Conservation (phyloP, 2,113 vertebrate genomes). For the Cynopterus brachyotis region DNA sequence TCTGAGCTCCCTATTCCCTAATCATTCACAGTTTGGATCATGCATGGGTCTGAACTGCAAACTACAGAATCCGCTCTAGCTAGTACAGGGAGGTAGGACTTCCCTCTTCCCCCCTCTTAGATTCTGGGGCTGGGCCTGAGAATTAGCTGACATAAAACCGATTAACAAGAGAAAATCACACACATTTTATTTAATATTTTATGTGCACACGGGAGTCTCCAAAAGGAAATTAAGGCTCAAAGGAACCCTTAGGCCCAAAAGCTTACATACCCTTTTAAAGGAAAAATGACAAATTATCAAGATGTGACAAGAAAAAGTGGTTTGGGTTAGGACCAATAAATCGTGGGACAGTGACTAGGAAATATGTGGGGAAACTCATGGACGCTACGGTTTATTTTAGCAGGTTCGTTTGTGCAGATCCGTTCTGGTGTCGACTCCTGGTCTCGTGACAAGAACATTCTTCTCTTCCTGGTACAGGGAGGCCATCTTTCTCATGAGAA, state of each 20-base stretch:
- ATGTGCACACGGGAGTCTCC: not conserved
- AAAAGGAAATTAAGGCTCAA: not conserved
- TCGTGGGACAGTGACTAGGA: not conserved
- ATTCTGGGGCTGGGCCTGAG: not conserved
- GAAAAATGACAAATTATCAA: not conserved
- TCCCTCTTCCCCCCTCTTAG: not conserved
- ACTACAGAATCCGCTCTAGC: not conserved
- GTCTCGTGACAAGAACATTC: not conserved
- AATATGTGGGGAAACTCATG: not conserved
- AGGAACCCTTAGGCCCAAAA: not conserved
- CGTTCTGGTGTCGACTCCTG: not conserved
- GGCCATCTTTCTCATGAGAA: not conserved
- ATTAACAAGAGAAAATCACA: not conserved
- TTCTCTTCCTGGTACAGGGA: not conserved
- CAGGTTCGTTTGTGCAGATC: not conserved
- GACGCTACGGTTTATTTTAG: not conserved
- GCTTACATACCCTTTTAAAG: not conserved
- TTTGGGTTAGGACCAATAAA: not conserved
- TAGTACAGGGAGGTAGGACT: not conserved
- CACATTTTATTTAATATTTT: not conserved
- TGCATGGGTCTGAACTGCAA: not conserved
- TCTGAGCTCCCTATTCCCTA: not conserved
- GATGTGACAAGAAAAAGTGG: not conserved
- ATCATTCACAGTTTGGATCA: not conserved
- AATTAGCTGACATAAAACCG: not conserved